Base-by-base conservation (phyloP, 2,113 vertebrate species). In the Jaculus jaculus region DNA sequence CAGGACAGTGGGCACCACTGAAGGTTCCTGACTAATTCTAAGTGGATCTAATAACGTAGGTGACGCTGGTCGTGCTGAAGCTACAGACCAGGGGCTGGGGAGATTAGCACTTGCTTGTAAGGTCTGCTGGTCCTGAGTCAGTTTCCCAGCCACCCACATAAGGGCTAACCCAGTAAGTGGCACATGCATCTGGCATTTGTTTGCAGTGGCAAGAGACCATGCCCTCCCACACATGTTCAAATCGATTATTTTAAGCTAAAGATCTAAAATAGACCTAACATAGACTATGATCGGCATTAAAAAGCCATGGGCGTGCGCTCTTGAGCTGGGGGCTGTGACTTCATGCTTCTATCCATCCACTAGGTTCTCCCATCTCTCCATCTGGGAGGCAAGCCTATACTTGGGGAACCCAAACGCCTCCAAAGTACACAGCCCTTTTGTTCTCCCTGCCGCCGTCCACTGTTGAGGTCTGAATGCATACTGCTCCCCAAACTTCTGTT, bases 401-500 rank as follows among this genome's bases (percentile, higher is more conserved):
- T 61, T 63, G 32, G 86, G 60, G 60, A 95, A 87, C 54, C 47
- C 86, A 81, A 60, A 60, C 23, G 63, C 51, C 82, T 72, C 61
- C 42, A 78, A 61, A 95, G 28, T 23, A 85, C 0, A 88, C 18
- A 83, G 13, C 28, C n/a, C 69, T 60, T 32, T 37, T 23, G 10
- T 39, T 65, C 60, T 85, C 82, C n/a, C 87, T 66, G 47, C 83
- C 47, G 32, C 23, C 26, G 18, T 34, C 21, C 23, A 42, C 0
- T 73, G 23, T n/a, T 84, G 32, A 28, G 81, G 61, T 61, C 18
- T 65, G 39, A 17, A 47, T 12, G 23, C 17, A 73, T 66, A 30
- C 82, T 88, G 60, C 79, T 71, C 84, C 37, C 83, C 34, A 90
- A 89, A 82, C 0, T 66, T 84, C 37, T 26, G 8, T 94, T 79